Conservation (phyloP, 2,888 invertebrate species). For the Myopa tessellatipennis region DNA sequence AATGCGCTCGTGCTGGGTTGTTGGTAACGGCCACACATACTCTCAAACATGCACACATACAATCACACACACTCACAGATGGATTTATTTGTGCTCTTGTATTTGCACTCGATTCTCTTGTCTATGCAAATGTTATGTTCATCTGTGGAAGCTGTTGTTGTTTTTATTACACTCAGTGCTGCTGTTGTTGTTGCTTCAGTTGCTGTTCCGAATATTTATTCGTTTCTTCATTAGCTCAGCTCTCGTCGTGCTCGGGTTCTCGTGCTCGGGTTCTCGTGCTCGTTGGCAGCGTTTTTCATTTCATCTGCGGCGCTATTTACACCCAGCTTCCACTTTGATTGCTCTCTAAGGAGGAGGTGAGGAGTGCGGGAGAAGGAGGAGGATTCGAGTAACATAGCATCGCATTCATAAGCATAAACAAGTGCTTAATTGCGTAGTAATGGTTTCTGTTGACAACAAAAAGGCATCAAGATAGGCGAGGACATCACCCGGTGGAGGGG, state of each 20-base stretch:
- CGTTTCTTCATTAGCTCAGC: slow-evolving; percentile 33
- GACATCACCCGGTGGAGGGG: not conserved
- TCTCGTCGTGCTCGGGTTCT: too few species aligned
- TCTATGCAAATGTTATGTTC: slow-evolving; percentile 43
- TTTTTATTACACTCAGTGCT: not conserved
- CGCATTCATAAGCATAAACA: slow-evolving; percentile 52
- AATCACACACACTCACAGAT: not conserved
- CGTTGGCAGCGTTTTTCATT: not conserved
- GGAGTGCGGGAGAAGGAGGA: not conserved
- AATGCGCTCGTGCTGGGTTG: not conserved
- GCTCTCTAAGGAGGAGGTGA: too few species aligned
- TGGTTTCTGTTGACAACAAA: slow-evolving; percentile 57
- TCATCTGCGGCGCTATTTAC: slow-evolving; percentile 8
- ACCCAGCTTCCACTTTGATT: not conserved
- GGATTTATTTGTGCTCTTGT: not conserved
- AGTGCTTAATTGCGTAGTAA: slow-evolving; percentile 58
- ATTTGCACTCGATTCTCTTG: slow-evolving; percentile 35
- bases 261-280: not conserved
- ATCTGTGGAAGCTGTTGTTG: slow-evolving; percentile 28
- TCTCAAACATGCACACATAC: not conserved
- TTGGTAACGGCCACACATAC: not conserved
- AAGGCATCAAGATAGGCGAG: slow-evolving; percentile 51
- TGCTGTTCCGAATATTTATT: slow-evolving; percentile 29
- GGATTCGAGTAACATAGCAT: slow-evolving; percentile 3
- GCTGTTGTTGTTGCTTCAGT: slow-evolving; percentile 8